Percentiles rank a stretch among this genome's conserved stretches.
Conservation (phyloP, 2,113 vertebrate genomes). For the Oxyruncus cristatus region DNA sequence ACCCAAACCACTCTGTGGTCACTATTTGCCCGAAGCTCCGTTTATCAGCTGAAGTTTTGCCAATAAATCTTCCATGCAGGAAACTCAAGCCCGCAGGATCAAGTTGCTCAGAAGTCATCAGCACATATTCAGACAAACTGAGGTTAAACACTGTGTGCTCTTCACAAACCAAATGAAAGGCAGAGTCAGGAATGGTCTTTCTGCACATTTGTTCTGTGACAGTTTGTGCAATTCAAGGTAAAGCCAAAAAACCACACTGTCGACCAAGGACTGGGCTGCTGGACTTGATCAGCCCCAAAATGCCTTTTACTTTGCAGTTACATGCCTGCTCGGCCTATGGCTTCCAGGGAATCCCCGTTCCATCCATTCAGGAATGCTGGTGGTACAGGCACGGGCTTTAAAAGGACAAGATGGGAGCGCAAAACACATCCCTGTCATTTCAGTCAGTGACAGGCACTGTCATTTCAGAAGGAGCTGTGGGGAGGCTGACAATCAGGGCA, state of each 20-base stretch:
- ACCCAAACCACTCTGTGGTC: background rate
- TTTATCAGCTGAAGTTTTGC: background rate
- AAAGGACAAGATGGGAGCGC: background rate
- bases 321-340: background rate
- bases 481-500: background rate
- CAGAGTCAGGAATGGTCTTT: background rate
- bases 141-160: background rate
- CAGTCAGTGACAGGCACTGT: background rate
- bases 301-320: background rate
- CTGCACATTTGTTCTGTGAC: accelerated
- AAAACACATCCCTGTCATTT: background rate
- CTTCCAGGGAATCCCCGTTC: background rate
- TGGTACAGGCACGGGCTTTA: background rate
- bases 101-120: background rate
- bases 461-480: background rate
- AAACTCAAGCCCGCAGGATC: background rate
- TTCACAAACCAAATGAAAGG: background rate
- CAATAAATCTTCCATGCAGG: background rate
- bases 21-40: background rate
- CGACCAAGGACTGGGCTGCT: background rate
- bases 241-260: background rate
- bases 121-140: background rate
- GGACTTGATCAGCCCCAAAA: background rate
- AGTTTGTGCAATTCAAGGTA: background rate
- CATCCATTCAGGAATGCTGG: background rate